These are phyloP conservation scores for Apotomis capreana DNA, from an alignment of 2,888 invertebrate genomes.

Conservation along the genomic window DNA sequence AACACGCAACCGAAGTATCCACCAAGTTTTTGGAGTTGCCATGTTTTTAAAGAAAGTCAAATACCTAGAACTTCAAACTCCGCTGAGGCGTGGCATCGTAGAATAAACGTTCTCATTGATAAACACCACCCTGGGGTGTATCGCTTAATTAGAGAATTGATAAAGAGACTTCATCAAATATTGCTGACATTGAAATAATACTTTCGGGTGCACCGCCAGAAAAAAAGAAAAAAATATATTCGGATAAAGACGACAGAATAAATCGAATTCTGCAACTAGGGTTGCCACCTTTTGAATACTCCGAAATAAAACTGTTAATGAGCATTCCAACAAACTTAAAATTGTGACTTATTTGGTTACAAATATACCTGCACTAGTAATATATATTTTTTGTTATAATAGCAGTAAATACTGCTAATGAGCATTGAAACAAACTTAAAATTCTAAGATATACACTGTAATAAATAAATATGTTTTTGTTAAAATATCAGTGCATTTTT, in stretches of 20 bases:
- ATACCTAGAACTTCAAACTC: slow-evolving; percentile 37
- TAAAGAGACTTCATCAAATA: slow-evolving; percentile 29
- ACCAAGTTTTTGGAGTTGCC: slow-evolving; percentile 36
- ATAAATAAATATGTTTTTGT: no score
- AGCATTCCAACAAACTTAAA: not conserved
- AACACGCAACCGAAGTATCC: slow-evolving; percentile 20
- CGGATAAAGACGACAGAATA: not conserved
- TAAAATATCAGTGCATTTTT: not conserved
- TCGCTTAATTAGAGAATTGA: slow-evolving; percentile 32
- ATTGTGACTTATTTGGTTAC: not conserved
- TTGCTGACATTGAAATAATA: slow-evolving; percentile 29
- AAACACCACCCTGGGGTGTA: slow-evolving; percentile 34
- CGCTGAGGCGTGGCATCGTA: slow-evolving; percentile 40
- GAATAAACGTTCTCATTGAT: slow-evolving; percentile 36
- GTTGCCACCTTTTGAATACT: not conserved
- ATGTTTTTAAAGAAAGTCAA: slow-evolving; percentile 18
- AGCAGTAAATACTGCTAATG: no score
- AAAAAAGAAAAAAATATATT: slow-evolving; percentile 1
- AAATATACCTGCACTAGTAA: no score
- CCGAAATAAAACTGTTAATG: slow-evolving; percentile 1
- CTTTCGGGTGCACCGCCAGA: slow-evolving; percentile 21
- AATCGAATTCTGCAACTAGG: not conserved
- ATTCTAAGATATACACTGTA: no score
- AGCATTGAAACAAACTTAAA: no score
- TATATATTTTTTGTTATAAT: no score